Evolutionary conservation across 2,888 invertebrate genomes (phyloP), one percentile per base, ranked within the genome.

Genomic region (Zygaena filipendulae): DNA sequence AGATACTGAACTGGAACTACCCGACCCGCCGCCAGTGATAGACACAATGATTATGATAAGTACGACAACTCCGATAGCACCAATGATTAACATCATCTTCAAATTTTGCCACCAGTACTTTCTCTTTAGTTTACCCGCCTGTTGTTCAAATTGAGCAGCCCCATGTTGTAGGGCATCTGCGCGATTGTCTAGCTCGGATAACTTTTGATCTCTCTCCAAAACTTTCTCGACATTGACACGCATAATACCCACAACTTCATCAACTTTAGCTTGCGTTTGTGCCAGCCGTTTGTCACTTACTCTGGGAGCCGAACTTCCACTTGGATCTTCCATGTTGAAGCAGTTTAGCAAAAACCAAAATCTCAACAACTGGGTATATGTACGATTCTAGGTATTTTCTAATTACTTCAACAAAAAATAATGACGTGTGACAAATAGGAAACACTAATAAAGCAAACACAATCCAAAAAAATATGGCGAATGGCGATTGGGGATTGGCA

Each of bases 91-190:
- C 92, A 92, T 93, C 92, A 93, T 93, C 84, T 97, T 97, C 71
- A 96, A 83, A 79, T 97, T 97, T 80, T 96, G 95, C 89, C 95
- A 90, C 96, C 96, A 97, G 66, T 94, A 96, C 79, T 97, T 97
- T 62, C 95, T 85, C 80, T 97, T 97, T 47, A 97, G 84, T 82
- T 95, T 95, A 39, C 94, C 95, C 43, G 97, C 96, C 64, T 95
- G 95, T 52, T 96, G 95, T 77, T 97, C 96, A 66, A 97, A 97
- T 63, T 96, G 95, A 42, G 95, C 95, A 33, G 95, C 95, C 33
- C 95, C 95, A 61, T 93, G 91, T 56, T 95, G 94, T 42, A 95
- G 77, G 36, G 95, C 96, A 86, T 97, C 97, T 58, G 96, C 97
- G 62, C 96, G 85, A 62, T 95, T 93, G 59, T 97, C 96, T 46